Evolutionary conservation across 1,140 invertebrate genomes (phyloP).

Genomic region (Lepidotrigona ventralis): DNA sequence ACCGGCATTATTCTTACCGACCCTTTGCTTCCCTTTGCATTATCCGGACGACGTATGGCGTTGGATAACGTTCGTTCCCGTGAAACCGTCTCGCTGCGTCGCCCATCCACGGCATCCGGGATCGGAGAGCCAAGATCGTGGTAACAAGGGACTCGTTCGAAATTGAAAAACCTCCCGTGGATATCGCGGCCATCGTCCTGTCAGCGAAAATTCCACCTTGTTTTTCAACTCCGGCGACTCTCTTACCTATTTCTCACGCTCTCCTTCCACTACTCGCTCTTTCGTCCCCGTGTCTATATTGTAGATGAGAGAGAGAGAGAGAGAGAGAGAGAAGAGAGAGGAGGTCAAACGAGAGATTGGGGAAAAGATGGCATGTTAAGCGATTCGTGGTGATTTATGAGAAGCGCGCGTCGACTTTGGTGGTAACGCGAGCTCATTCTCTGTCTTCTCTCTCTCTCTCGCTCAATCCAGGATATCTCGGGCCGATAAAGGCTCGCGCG

Average conservation of each 20-base stretch:
- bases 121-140: not conserved
- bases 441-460: not conserved
- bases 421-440: slow-evolving; percentile 10
- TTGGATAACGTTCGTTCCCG: slow-evolving; percentile 57
- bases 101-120: not conserved
- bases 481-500: slow-evolving; percentile 49
- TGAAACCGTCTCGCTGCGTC: slow-evolving; percentile 31
- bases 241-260: not conserved
- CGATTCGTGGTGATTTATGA: slow-evolving; percentile 26
- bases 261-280: too few species aligned
- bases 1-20: slow-evolving; percentile 66
- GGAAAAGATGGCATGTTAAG: not conserved
- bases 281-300: not conserved
- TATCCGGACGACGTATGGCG: slow-evolving; percentile 61
- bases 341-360: not conserved
- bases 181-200: not conserved
- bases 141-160: not conserved
- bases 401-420: not conserved
- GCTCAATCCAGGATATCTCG: slow-evolving; percentile 33
- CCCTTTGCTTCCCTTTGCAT: slow-evolving; percentile 58
- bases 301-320: not conserved
- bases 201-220: not conserved
- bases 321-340: not conserved
- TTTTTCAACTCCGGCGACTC: not conserved
- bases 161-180: slow-evolving; percentile 5